Evolutionary conservation across 2,113 vertebrate species (phyloP).

Genomic region (Poeciliopsis prolifica): DNA sequence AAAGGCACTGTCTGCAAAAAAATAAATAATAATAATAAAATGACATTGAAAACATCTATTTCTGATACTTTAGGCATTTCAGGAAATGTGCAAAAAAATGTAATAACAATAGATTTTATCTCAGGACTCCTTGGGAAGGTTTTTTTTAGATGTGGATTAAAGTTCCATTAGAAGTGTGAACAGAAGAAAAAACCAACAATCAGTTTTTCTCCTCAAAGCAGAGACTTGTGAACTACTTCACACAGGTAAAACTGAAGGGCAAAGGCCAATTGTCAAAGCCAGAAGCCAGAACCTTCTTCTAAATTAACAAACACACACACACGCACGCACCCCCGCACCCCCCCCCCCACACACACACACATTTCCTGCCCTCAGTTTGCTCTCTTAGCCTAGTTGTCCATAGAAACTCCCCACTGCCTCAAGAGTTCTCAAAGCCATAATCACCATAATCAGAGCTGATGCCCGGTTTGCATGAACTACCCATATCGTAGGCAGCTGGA

Average conservation of each 20-base stretch:
- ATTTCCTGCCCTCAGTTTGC: conserved; percentile 13
- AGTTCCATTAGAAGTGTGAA: background rate
- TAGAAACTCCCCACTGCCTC: conserved; percentile 77
- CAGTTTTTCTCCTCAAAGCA: background rate
- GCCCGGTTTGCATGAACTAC: conserved; percentile 85
- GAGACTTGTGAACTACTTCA: background rate
- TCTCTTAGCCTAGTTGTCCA: conserved; percentile 52
- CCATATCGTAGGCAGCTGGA: conserved; percentile 82
- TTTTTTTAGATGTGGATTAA: background rate
- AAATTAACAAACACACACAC: conserved; percentile 12
- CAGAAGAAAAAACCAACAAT: background rate
- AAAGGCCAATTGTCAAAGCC: background rate
- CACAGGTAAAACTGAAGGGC: conserved; percentile 1
- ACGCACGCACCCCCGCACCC: no score
- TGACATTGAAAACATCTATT: no score
- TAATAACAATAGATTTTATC: no score
- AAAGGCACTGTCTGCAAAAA: no score
- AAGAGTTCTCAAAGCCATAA: conserved; percentile 81
- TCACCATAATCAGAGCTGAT: conserved; percentile 89
- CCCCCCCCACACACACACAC: conserved; percentile 17
- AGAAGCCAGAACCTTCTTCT: conserved; percentile 7
- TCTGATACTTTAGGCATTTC: no score
- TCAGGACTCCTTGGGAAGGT: no score
- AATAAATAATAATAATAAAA: no score
- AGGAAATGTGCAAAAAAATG: no score